Evolutionary conservation across 2,888 invertebrate species (phyloP), one percentile per base, ranked within the genome.

Genomic region (Rhodophaea formosa): DNA sequence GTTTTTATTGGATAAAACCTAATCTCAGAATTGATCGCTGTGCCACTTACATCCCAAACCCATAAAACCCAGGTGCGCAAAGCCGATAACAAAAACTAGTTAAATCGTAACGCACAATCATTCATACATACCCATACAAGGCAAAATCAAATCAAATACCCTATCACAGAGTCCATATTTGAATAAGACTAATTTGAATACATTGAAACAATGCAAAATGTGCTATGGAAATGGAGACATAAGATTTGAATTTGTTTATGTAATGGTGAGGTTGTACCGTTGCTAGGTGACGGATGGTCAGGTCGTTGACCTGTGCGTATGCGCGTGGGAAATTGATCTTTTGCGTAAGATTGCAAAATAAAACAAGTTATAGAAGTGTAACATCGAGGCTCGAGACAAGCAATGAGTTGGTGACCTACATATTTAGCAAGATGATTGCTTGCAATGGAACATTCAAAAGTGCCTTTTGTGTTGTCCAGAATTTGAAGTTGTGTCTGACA

Each of bases 291-390:
- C 75, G 71, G 71, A 72, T 73, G 73, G 71, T 68, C 68, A 61
- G 80, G 75, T 76, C 75, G 59, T 70, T 72, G 82, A 79, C 77
- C 82, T 69, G 67, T 74, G 83, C 79, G 81, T 77, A 71, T 70
- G 75, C 79, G 79, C 80, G 81, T 82, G 79, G 77, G 81, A 80
- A 79, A 72, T 68, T 76, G 77, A 76, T 80, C 75, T 81, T 80
- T 74, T 70, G 65, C 65, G 62, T 62, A 59, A 60, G 59, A 60
- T 56, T 10, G 17, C 39, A 15, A 15, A 16, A 17, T 39, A n/a
- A 35, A 23, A 23, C 3, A 6, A n/a, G 39, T 39, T 17, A 42
- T 17, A 53, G 12, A 42, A 42, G 10, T 1, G n/a, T 3, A 39
- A 39, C 35, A 10, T 3, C 3, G 2, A 35, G n/a, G 5, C 23